phyloP scores from a whole-genome alignment of 2,113 vertebrate species.

The Rhodinocichla rosea region DNA sequence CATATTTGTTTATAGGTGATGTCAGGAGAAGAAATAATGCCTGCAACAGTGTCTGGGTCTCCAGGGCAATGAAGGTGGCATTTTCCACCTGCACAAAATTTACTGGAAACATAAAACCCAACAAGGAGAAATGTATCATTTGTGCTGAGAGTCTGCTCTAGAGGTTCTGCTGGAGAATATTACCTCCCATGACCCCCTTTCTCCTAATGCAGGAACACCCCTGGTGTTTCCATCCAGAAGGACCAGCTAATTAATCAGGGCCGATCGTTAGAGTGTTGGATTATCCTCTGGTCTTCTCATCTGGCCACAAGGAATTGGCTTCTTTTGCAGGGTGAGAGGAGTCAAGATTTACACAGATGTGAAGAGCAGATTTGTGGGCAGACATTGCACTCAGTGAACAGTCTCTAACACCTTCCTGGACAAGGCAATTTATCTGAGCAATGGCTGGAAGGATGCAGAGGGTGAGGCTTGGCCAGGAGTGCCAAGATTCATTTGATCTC shows the following conservation, averaged over 20 bases:
- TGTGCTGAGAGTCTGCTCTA: background rate
- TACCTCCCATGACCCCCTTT: background rate
- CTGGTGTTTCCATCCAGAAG: background rate
- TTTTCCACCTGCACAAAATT: constrained; percentile 32
- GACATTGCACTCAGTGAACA: background rate
- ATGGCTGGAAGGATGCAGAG: background rate
- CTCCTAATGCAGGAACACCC: background rate
- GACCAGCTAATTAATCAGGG: background rate
- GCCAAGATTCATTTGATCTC: background rate
- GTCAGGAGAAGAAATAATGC: constrained; percentile 31
- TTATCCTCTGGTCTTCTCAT: background rate
- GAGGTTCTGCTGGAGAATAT: background rate
- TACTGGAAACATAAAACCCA: constrained; percentile 44
- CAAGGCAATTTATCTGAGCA: background rate
- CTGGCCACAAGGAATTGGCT: background rate
- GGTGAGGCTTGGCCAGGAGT: background rate
- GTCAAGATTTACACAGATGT: background rate
- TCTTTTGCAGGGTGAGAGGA: background rate
- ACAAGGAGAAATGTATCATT: background rate
- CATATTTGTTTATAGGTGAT: background rate
- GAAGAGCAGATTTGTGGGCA: background rate
- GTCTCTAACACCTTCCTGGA: background rate
- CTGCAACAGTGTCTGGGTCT: background rate
- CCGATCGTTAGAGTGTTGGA: background rate
- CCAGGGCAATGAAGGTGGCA: background rate